Evolutionary conservation across 92 coral and sea anemone species (phyloP).

Genomic region (Scolanthus callimorphus): DNA sequence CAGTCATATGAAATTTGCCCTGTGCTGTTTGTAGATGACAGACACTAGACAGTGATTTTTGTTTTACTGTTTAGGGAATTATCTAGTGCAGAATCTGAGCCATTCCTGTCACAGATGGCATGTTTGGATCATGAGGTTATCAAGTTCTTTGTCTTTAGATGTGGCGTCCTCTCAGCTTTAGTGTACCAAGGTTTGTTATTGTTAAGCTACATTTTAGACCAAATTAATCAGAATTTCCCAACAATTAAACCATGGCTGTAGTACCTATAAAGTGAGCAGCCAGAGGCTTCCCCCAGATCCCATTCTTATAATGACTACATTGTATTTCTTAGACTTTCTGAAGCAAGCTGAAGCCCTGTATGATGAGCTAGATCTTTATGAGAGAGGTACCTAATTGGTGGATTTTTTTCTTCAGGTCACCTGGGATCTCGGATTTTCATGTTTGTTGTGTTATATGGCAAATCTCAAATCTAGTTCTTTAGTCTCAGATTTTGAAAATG

Average conservation of each 20-base stretch:
- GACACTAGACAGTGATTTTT: not conserved
- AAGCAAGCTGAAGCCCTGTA: conserved; percentile 85
- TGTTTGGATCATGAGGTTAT: conserved; percentile 83
- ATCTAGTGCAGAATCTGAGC: conserved; percentile 60
- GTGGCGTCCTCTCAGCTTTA: conserved; percentile 75
- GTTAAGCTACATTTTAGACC: not conserved
- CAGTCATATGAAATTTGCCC: not conserved
- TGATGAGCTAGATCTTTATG: conserved; percentile 84
- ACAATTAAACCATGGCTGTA: too few species aligned
- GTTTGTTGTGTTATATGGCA: too few species aligned
- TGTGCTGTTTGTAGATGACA: not conserved
- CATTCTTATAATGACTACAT: not conserved
- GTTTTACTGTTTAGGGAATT: conserved; percentile 52
- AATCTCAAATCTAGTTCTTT: too few species aligned
- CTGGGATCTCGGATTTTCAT: too few species aligned
- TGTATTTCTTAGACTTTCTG: conserved; percentile 55
- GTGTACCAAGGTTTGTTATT: conserved; percentile 76
- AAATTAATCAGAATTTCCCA: too few species aligned
- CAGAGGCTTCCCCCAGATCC: too few species aligned
- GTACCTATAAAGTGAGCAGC: too few species aligned
- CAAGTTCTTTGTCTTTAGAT: conserved; percentile 63
- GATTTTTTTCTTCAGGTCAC: not conserved
- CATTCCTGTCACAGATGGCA: conserved; percentile 51
- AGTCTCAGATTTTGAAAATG: too few species aligned
- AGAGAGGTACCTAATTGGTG: conserved; percentile 57